phyloP scores from a whole-genome alignment of 2,113 vertebrate genomes.

The Rhadina sibilatrix region DNA sequence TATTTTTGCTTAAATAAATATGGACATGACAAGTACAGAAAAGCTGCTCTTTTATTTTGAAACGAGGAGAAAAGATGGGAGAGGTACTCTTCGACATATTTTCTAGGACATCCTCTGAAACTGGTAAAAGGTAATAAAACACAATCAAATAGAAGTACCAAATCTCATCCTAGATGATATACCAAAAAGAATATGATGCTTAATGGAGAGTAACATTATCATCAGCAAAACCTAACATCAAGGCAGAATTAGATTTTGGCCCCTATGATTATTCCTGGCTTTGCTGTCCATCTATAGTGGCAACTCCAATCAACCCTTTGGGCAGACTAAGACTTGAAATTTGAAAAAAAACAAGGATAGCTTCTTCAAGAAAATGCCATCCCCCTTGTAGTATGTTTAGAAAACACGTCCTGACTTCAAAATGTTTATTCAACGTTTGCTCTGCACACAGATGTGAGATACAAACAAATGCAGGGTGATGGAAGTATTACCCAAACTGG shows the following conservation, averaged over 20 bases:
- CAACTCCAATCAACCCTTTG: accelerated
- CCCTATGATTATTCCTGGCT: not conserved
- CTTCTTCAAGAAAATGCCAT: not conserved
- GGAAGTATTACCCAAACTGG: not conserved
- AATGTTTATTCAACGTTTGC: not conserved
- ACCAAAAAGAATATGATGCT: not conserved
- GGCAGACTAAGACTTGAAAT: not conserved
- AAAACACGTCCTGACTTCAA: not conserved
- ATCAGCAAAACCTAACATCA: not conserved
- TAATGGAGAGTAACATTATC: not conserved
- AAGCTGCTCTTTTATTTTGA: not conserved
- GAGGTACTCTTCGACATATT: not conserved
- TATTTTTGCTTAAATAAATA: not conserved
- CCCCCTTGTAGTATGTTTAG: not conserved
- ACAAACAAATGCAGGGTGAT: not conserved
- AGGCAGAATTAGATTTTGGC: not conserved
- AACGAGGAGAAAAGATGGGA: not conserved
- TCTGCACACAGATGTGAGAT: not conserved
- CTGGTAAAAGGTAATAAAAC: not conserved
- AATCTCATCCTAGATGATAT: not conserved
- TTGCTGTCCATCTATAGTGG: not conserved
- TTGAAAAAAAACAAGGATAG: not conserved
- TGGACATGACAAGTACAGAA: not conserved
- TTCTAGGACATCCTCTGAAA: not conserved
- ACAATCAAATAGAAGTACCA: not conserved